Conservation (phyloP, 2,113 vertebrate species). For the Neodon shergylaensis region DNA sequence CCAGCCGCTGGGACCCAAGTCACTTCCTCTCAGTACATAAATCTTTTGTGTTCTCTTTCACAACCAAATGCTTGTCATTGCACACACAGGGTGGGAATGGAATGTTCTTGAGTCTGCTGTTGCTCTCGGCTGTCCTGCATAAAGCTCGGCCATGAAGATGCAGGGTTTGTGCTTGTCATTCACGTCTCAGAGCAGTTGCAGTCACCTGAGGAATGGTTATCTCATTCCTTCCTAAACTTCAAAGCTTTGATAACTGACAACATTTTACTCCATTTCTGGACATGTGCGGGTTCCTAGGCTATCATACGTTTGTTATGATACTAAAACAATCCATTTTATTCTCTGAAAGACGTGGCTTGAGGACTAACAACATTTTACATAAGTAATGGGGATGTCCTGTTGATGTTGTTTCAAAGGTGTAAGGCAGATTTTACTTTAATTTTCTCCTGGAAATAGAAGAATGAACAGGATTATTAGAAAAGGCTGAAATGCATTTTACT, state of each 20-base stretch:
- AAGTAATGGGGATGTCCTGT: neutral
- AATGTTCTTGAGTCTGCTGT: neutral
- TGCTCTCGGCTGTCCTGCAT: neutral
- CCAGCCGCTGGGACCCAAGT: neutral
- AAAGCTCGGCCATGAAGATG: neutral
- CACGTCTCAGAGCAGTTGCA: neutral
- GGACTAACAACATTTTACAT: neutral
- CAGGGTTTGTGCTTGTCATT: neutral
- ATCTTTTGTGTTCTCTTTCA: neutral
- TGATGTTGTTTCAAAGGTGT: neutral
- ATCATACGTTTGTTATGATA: neutral
- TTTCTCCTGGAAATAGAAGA: conserved; percentile 25
- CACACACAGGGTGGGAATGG: neutral
- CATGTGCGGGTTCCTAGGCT: neutral
- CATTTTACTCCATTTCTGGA: neutral
- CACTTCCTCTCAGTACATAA: neutral
- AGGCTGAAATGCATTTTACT: neutral
- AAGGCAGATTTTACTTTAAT: conserved; percentile 4
- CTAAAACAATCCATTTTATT: conserved; percentile 19
- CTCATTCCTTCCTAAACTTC: conserved; percentile 18
- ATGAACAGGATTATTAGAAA: neutral
- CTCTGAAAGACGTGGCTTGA: neutral
- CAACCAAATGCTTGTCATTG: neutral
- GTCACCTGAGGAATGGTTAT: neutral
- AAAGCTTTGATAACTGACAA: neutral